These are phyloP conservation scores for Laticauda colubrina DNA, from an alignment of 2,113 vertebrate genomes.

Conservation along the genomic window DNA sequence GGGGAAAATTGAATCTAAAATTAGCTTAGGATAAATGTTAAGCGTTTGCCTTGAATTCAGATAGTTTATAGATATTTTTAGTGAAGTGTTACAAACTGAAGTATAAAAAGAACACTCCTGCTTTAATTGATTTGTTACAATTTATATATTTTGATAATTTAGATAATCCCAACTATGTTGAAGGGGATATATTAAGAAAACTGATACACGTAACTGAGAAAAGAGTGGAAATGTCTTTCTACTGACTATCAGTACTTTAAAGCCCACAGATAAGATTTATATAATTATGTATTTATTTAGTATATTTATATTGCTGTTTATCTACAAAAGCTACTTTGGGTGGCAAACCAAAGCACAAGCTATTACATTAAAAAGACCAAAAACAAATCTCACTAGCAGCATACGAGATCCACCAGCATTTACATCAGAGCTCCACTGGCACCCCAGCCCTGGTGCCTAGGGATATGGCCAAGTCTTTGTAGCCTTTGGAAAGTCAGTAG, in stretches of 20 bases:
- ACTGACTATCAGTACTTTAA: not conserved
- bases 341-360: not conserved
- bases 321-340: not conserved
- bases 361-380: not conserved
- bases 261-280: not conserved
- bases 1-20: not conserved
- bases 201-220: not conserved
- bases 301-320: not conserved
- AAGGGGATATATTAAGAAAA: not conserved
- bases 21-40: not conserved
- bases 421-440: not conserved
- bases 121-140: not conserved
- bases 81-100: not conserved
- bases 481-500: not conserved
- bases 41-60: not conserved
- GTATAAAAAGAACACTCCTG: not conserved
- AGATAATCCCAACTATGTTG: constrained; percentile 5
- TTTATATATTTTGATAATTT: not conserved
- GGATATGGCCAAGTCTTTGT: not conserved
- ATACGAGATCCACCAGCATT: not conserved
- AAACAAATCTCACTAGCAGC: not conserved
- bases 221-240: not conserved
- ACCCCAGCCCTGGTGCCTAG: not conserved
- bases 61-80: not conserved
- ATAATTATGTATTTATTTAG: not conserved